A percentile compares a stretch with the other conserved stretches of the same genome.
These are phyloP conservation scores for Gulo gulo DNA, from an alignment of 2,113 vertebrate species.

Conservation along the genomic window DNA sequence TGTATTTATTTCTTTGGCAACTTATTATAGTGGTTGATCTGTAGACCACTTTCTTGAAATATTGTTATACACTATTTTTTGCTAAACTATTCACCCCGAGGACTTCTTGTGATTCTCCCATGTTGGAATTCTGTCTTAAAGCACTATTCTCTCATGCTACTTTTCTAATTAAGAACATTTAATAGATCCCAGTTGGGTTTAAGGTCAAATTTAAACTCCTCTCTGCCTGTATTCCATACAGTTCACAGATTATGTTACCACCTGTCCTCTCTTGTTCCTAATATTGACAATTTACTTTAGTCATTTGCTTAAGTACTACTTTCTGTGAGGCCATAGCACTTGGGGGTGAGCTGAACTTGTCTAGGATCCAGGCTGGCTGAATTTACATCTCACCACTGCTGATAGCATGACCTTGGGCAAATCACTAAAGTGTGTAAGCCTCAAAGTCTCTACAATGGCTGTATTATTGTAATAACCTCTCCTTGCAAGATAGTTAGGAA, in stretches of 20 bases:
- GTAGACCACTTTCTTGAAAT: neutral
- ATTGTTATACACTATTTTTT: neutral
- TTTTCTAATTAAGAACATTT: neutral
- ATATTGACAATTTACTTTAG: neutral
- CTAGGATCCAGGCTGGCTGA: neutral
- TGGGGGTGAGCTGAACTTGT: neutral
- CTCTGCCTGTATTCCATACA: neutral
- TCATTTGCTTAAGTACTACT: neutral
- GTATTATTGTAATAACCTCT: neutral
- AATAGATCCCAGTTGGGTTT: neutral
- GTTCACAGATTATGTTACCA: neutral
- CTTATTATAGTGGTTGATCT: neutral
- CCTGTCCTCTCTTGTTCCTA: neutral
- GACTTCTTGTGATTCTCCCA: neutral
- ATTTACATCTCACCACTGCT: neutral
- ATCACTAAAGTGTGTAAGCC: neutral
- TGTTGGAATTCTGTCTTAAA: neutral
- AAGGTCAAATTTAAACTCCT: neutral
- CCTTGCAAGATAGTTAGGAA: neutral
- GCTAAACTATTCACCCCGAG: neutral
- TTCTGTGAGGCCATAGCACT: neutral
- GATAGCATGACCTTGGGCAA: neutral
- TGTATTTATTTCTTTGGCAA: neutral
- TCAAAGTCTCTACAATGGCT: neutral
- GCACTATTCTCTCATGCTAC: neutral